Evolutionary conservation across 2,888 invertebrate genomes (phyloP).

Genomic region (Scaptomyza cyrtandrae): DNA sequence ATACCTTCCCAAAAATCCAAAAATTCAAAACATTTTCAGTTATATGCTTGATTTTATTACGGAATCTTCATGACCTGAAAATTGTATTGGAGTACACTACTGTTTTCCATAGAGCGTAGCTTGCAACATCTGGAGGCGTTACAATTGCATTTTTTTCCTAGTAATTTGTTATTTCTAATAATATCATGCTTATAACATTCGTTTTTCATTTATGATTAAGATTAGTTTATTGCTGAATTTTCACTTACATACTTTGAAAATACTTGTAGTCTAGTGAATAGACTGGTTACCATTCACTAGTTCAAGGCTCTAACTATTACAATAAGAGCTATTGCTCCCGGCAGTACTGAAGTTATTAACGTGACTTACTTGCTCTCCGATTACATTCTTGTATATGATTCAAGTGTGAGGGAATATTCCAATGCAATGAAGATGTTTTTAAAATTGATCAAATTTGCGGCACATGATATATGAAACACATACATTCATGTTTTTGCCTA

Average conservation of each 20-base stretch:
- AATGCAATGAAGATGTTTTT: constrained; percentile 4
- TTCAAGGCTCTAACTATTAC: constrained; percentile 9
- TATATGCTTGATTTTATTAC: constrained; percentile 7
- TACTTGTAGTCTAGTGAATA: constrained; percentile 13
- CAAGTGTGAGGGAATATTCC: background rate
- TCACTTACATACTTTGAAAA: constrained; percentile 8
- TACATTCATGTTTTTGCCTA: background rate
- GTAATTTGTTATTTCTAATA: constrained; percentile 6
- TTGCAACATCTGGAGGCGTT: background rate
- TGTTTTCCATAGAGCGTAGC: background rate
- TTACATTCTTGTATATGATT: constrained; percentile 1
- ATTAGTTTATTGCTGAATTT: constrained; percentile 10
- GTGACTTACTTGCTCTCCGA: constrained; percentile 1
- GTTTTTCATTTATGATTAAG: constrained; percentile 3
- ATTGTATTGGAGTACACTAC: constrained; percentile 4
- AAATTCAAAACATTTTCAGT: background rate
- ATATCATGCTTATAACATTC: constrained; percentile 8
- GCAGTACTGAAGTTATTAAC: constrained; percentile 8
- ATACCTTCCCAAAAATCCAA: background rate
- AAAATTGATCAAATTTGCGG: background rate
- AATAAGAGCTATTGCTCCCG: background rate
- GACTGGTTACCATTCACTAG: constrained; percentile 13
- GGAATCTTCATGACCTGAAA: constrained; percentile 7
- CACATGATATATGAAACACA: constrained; percentile 4
- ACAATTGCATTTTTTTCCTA: constrained; percentile 3